Conservation (phyloP, 2,888 invertebrate genomes). For the Drosophila flavopinicola region DNA sequence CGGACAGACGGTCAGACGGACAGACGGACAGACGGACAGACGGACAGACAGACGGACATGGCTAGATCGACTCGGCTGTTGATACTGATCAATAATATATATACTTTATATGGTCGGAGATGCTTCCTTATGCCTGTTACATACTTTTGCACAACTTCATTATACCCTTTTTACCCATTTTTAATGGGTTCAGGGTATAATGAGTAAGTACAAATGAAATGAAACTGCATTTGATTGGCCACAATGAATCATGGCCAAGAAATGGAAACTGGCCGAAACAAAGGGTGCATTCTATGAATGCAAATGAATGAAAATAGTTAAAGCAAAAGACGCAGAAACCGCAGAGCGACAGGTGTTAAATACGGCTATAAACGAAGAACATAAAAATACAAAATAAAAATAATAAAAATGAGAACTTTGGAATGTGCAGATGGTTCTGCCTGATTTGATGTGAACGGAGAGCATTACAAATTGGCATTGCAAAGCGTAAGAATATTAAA, state of each 20-base stretch:
- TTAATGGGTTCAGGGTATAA: too few relatives aligned
- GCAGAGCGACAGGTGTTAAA: constrained; percentile 39
- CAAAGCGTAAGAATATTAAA: constrained; percentile 22
- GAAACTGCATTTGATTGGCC: not conserved
- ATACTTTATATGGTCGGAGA: too few relatives aligned
- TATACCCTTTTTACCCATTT: too few relatives aligned
- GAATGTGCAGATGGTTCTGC: constrained; percentile 64
- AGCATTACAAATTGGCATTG: constrained; percentile 25
- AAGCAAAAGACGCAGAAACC: constrained; percentile 22
- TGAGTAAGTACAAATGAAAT: not conserved
- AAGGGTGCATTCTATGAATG: constrained; percentile 28
- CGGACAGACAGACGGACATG: too few relatives aligned
- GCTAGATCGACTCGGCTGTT: too few relatives aligned
- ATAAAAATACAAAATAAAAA: not conserved
- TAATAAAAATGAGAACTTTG: constrained; percentile 17
- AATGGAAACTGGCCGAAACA: not conserved
- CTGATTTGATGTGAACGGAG: constrained; percentile 66
- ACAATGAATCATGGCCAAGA: constrained; percentile 20
- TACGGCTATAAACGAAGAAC: constrained; percentile 13
- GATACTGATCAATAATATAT: too few relatives aligned
- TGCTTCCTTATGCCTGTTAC: too few relatives aligned
- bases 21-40: too few relatives aligned
- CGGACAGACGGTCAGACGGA: too few relatives aligned
- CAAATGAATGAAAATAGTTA: constrained; percentile 24
- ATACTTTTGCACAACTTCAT: too few relatives aligned